Evolutionary conservation across 2,888 invertebrate species (phyloP).

Genomic region (Archips xylosteana): DNA sequence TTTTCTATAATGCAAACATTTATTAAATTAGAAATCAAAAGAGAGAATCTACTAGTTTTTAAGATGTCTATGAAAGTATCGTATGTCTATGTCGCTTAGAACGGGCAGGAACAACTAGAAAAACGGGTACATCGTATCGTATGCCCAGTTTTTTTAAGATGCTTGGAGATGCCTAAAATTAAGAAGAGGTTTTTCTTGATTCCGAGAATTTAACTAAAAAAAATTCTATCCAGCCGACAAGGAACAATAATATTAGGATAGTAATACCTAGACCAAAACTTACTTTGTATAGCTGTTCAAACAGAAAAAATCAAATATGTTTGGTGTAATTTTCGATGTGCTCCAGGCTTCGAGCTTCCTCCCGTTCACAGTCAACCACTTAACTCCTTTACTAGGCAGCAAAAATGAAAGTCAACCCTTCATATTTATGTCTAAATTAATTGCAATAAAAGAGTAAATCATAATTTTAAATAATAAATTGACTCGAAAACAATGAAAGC

Average conservation of each 20-base stretch:
- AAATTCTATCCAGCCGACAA: neutral
- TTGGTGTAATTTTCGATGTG: neutral
- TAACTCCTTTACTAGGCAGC: neutral
- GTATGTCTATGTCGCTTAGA: too few species aligned
- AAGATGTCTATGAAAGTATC: neutral
- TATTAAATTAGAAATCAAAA: neutral
- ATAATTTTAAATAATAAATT: slow-evolving; percentile 14
- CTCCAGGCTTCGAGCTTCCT: neutral
- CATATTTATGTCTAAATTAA: slow-evolving; percentile 11
- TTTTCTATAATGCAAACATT: too few species aligned
- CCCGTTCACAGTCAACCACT: slow-evolving; percentile 8
- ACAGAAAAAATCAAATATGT: neutral
- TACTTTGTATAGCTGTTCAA: slow-evolving; percentile 16
- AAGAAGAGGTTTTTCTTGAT: neutral
- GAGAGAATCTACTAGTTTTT: neutral
- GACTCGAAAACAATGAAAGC: slow-evolving; percentile 26
- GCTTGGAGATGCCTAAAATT: neutral
- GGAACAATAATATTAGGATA: neutral
- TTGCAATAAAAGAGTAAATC: slow-evolving; percentile 2
- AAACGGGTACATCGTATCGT: neutral
- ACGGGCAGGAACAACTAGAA: neutral
- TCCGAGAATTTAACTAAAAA: neutral
- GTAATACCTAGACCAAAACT: slow-evolving; percentile 1
- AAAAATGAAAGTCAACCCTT: neutral
- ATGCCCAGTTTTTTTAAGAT: neutral